These are phyloP conservation scores for Nudaria mundana DNA, from an alignment of 2,888 invertebrate species.

Conservation along the genomic window DNA sequence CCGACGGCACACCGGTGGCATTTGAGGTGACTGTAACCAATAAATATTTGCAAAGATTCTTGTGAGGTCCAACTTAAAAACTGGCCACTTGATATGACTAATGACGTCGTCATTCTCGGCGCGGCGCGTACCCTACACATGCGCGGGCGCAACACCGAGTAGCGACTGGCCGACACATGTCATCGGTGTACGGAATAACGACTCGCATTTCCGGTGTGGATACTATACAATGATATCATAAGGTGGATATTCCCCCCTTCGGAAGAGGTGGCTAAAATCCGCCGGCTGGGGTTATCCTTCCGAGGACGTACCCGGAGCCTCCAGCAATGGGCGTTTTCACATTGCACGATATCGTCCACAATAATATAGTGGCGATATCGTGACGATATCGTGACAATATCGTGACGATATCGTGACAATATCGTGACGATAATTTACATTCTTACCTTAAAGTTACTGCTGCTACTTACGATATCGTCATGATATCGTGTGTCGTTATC, in stretches of 20 bases:
- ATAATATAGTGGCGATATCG: too few relatives aligned
- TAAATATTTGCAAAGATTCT: slow-evolving; percentile 22
- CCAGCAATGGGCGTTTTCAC: too few relatives aligned
- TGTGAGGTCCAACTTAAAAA: slow-evolving; percentile 63
- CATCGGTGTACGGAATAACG: slow-evolving; percentile 60
- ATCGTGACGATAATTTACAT: too few relatives aligned
- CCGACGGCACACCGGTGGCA: too few relatives aligned
- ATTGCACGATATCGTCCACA: too few relatives aligned
- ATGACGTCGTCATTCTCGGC: slow-evolving; percentile 73
- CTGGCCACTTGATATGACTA: slow-evolving; percentile 59
- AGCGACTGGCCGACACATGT: slow-evolving; percentile 53
- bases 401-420: too few relatives aligned
- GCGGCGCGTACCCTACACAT: slow-evolving; percentile 62
- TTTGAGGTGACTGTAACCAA: slow-evolving; percentile 24
- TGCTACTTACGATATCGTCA: too few relatives aligned
- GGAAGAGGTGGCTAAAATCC: not conserved
- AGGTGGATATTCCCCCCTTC: slow-evolving; percentile 23
- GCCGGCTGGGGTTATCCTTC: too few relatives aligned
- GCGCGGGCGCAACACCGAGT: slow-evolving; percentile 40
- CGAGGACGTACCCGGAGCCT: too few relatives aligned
- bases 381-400: too few relatives aligned
- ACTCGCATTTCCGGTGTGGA: slow-evolving; percentile 65
- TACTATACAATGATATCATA: slow-evolving; percentile 23
- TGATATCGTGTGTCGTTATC: too few relatives aligned
- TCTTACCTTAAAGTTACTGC: too few relatives aligned